Percentiles rank a stretch among this genome's conserved stretches.
phyloP scores from a whole-genome alignment of 1,140 invertebrate genomes.

The Drosophila parabipectinata region DNA sequence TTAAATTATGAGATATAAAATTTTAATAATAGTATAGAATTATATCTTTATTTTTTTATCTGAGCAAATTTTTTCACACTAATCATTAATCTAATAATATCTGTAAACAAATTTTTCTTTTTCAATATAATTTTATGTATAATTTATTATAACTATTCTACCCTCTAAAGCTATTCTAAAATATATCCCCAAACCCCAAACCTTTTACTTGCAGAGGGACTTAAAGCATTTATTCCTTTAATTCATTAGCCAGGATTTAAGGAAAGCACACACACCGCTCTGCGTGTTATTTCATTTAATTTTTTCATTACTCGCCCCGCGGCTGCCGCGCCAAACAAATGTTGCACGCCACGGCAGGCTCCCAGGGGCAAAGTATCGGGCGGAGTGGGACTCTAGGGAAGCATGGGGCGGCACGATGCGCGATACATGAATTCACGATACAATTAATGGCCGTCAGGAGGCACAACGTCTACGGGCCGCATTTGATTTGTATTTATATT shows the following conservation, averaged over 20 bases:
- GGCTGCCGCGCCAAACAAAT: conserved; percentile 42
- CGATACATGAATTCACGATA: conserved; percentile 53
- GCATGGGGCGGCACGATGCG: conserved; percentile 19
- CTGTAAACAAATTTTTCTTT: no score
- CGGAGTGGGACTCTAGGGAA: conserved; percentile 9
- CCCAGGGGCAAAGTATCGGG: conserved; percentile 14
- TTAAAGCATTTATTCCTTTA: conserved; percentile 40
- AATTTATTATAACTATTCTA: no score
- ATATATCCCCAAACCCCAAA: background rate
- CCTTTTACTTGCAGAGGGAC: background rate
- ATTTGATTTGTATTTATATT: conserved; percentile 76
- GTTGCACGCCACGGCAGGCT: conserved; percentile 52
- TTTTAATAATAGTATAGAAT: no score
- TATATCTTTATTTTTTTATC: no score
- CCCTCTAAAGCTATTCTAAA: background rate
- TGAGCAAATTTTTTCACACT: no score
- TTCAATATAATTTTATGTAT: no score
- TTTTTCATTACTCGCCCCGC: conserved; percentile 63
- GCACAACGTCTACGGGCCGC: conserved; percentile 7
- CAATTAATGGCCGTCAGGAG: conserved; percentile 66
- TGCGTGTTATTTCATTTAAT: conserved; percentile 73
- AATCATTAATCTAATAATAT: no score
- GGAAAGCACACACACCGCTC: conserved; percentile 15
- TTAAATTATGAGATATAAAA: no score
- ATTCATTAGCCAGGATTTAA: conserved; percentile 41